phyloP scores from a whole-genome alignment of 1,140 invertebrate genomes.

The Cydia pomonella region DNA sequence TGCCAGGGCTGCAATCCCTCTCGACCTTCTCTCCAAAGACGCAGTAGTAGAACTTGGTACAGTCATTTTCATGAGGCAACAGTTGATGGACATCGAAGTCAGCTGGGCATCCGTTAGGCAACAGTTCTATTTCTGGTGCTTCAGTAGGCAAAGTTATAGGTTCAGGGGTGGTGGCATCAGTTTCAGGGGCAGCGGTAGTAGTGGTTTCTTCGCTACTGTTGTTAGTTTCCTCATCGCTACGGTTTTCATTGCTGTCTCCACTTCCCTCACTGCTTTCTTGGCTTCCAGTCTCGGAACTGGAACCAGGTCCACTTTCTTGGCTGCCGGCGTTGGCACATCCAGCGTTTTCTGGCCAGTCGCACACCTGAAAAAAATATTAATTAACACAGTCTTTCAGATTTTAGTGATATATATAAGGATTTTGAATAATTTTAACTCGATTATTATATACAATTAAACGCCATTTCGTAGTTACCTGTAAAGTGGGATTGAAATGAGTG shows the following conservation, averaged over 20 bases:
- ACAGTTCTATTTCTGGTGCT: background rate
- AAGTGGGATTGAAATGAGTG: slow-evolving; percentile 39
- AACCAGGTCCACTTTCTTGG: background rate
- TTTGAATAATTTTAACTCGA: no score
- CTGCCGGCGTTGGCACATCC: slow-evolving; percentile 33
- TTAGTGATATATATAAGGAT: no score
- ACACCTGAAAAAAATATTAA: slow-evolving; percentile 18
- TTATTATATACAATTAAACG: background rate
- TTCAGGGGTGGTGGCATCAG: background rate
- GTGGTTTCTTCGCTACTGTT: background rate
- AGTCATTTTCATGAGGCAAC: slow-evolving; percentile 77
- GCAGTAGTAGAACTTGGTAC: slow-evolving; percentile 56
- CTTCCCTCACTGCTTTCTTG: background rate
- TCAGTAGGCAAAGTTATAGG: slow-evolving; percentile 4
- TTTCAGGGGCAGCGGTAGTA: background rate
- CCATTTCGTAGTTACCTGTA: background rate
- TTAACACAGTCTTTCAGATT: no score
- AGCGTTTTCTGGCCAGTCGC: slow-evolving; percentile 34
- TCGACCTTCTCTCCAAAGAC: slow-evolving; percentile 46
- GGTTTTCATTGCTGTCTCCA: background rate
- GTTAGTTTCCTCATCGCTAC: slow-evolving; percentile 31
- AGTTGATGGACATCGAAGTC: slow-evolving; percentile 43
- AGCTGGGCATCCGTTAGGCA: slow-evolving; percentile 36
- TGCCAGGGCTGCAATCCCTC: slow-evolving; percentile 40
- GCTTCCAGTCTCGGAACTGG: background rate